Percentiles rank a stretch among this genome's conserved stretches.
These are phyloP conservation scores for Saturnia japonica DNA, from an alignment of 2,888 invertebrate genomes.

Conservation along the genomic window DNA sequence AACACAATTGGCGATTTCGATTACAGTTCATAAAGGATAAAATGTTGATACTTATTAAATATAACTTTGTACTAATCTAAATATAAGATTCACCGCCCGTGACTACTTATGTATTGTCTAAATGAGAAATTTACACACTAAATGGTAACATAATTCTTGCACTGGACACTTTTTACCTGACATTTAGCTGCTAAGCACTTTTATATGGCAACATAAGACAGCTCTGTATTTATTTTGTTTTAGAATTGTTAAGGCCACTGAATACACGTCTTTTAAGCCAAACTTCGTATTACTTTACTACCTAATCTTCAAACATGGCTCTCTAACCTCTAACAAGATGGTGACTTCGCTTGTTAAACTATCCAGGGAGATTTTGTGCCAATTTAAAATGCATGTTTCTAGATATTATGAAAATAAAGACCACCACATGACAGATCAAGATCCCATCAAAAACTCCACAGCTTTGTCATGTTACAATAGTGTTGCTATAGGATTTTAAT, in stretches of 20 bases:
- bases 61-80: slow-evolving; percentile 65
- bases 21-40: slow-evolving; percentile 40
- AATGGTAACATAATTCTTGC: slow-evolving; percentile 49
- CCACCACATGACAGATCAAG: no score
- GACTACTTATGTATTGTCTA: slow-evolving; percentile 52
- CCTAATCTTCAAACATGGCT: no score
- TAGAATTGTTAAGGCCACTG: no score
- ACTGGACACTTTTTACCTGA: slow-evolving; percentile 41
- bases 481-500: slow-evolving; percentile 1
- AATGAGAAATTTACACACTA: slow-evolving; percentile 48
- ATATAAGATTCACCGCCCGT: slow-evolving; percentile 61
- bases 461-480: background rate
- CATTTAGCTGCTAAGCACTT: slow-evolving; percentile 16
- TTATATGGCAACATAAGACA: background rate
- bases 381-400: no score
- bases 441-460: background rate
- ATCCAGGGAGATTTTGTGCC: background rate
- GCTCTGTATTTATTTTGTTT: no score
- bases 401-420: no score
- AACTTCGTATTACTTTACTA: no score
- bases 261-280: no score
- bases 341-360: no score
- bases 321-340: no score
- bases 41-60: slow-evolving; percentile 55
- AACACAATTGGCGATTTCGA: slow-evolving; percentile 47